These are phyloP conservation scores for Drosophila burlai DNA, from an alignment of 1,140 invertebrate species.

Conservation along the genomic window DNA sequence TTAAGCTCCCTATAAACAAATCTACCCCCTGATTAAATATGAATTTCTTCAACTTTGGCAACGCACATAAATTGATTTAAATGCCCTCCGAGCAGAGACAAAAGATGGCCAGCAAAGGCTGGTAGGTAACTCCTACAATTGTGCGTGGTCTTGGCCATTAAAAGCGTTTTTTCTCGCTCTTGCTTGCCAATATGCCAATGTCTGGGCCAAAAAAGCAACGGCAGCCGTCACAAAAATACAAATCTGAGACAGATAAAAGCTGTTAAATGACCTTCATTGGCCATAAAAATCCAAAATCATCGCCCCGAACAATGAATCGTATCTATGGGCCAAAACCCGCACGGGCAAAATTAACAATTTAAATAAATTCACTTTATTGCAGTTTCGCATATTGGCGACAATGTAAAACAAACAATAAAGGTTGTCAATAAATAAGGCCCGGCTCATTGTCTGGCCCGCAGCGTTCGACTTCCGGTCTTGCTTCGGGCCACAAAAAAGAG, in stretches of 20 bases:
- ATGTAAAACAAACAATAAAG: slow-evolving; percentile 80
- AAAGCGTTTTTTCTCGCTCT: slow-evolving; percentile 32
- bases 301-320: slow-evolving; percentile 74
- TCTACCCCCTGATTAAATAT: slow-evolving; percentile 9
- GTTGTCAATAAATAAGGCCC: slow-evolving; percentile 69
- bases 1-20: neutral
- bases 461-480: slow-evolving; percentile 73
- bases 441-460: slow-evolving; percentile 54
- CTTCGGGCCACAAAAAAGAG: slow-evolving; percentile 24
- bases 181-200: slow-evolving; percentile 35
- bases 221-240: slow-evolving; percentile 29
- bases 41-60: neutral
- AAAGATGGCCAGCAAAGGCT: slow-evolving; percentile 11
- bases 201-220: slow-evolving; percentile 28
- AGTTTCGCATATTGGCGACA: slow-evolving; percentile 75
- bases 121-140: slow-evolving; percentile 62
- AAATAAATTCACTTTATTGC: slow-evolving; percentile 80
- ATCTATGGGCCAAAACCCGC: slow-evolving; percentile 63
- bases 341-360: slow-evolving; percentile 70
- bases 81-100: slow-evolving; percentile 25
- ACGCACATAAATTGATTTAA: slow-evolving; percentile 58
- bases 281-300: slow-evolving; percentile 77
- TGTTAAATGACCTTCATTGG: slow-evolving; percentile 79
- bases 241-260: slow-evolving; percentile 67
- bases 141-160: slow-evolving; percentile 63